phyloP scores from a whole-genome alignment of 2,888 invertebrate genomes.

The Cyclophora punctaria region DNA sequence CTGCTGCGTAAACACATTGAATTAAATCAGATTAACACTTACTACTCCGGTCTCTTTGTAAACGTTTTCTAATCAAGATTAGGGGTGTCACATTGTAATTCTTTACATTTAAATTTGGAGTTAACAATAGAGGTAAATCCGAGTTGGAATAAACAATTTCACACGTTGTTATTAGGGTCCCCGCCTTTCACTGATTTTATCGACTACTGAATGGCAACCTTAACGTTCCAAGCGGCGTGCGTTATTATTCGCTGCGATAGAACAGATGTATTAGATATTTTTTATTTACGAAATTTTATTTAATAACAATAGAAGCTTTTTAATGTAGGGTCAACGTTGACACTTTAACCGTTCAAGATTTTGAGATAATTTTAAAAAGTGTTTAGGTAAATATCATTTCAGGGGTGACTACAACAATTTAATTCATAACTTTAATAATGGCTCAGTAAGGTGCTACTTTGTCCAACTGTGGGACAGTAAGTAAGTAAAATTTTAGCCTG shows the following conservation, averaged over 20 bases:
- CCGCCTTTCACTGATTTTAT: constrained; percentile 43
- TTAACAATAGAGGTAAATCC: constrained; percentile 55
- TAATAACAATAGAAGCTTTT: too few species aligned
- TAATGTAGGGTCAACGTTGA: too few species aligned
- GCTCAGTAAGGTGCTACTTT: too few species aligned
- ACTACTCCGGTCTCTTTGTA: constrained; percentile 54
- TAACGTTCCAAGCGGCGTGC: constrained; percentile 21
- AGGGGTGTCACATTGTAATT: constrained; percentile 63
- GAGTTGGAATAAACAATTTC: constrained; percentile 56
- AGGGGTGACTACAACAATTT: too few species aligned
- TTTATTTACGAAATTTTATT: too few species aligned
- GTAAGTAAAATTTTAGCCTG: too few species aligned
- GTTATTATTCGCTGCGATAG: constrained; percentile 4
- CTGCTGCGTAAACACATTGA: constrained; percentile 63
- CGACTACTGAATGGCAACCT: constrained; percentile 34
- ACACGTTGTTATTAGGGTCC: constrained; percentile 47
- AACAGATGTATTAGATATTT: too few species aligned
- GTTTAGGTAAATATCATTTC: too few species aligned
- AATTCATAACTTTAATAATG: too few species aligned
- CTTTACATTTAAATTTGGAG: constrained; percentile 55
- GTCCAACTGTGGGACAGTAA: too few species aligned
- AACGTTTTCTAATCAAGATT: constrained; percentile 65
- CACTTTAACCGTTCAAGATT: too few species aligned
- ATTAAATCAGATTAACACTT: constrained; percentile 73
- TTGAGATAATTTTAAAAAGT: too few species aligned